Percentiles rank a stretch among this genome's conserved stretches.
Conservation (phyloP, 1,140 invertebrate species). For the Ladona fulva region DNA sequence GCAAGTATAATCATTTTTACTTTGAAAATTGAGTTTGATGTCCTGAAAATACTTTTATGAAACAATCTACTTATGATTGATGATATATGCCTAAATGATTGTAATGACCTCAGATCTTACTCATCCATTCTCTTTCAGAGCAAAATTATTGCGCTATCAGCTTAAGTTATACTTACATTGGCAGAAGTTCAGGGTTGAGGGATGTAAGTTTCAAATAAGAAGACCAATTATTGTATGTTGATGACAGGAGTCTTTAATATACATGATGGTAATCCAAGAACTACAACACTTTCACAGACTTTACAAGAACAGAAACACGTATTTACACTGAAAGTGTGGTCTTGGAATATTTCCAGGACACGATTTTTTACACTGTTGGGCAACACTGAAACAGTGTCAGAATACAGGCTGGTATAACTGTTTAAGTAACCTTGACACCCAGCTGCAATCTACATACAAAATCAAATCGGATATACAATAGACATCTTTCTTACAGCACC, state of each 20-base stretch:
- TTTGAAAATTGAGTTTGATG: too few relatives aligned
- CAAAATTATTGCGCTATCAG: too few relatives aligned
- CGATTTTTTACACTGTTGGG: neutral
- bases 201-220: neutral
- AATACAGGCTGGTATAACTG: neutral
- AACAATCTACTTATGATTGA: too few relatives aligned
- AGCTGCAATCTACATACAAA: constrained; percentile 5
- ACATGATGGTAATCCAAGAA: constrained; percentile 9
- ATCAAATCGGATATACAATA: constrained; percentile 5
- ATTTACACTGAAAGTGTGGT: constrained; percentile 6
- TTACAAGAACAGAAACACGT: neutral
- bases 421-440: neutral
- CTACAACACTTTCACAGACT: constrained; percentile 9
- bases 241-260: constrained; percentile 10
- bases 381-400: neutral
- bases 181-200: neutral
- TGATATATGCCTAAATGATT: too few relatives aligned
- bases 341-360: neutral
- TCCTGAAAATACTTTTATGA: too few relatives aligned
- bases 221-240: neutral
- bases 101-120: too few relatives aligned
- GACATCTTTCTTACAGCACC: neutral
- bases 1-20: too few relatives aligned
- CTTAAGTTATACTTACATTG: too few relatives aligned
- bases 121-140: too few relatives aligned